Evolutionary conservation across 2,113 vertebrate species (phyloP).

Genomic region (Oenanthe melanoleuca): DNA sequence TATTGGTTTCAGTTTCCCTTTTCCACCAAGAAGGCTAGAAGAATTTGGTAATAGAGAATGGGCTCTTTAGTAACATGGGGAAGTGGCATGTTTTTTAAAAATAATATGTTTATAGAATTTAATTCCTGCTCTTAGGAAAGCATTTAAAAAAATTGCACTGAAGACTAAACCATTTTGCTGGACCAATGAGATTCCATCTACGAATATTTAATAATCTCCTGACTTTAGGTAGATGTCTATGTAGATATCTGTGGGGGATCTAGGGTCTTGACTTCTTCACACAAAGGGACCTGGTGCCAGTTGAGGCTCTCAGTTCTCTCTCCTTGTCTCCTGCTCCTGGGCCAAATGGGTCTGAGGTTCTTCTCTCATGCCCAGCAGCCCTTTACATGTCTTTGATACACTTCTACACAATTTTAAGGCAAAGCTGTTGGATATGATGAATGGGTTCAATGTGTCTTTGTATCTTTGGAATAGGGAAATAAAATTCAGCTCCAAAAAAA

Average conservation of each 20-base stretch:
- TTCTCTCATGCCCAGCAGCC: neutral
- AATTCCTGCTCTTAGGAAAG: neutral
- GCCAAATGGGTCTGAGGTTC: neutral
- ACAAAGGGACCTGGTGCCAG: neutral
- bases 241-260: neutral
- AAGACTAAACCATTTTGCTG: neutral
- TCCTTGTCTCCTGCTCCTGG: neutral
- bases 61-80: neutral
- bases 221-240: neutral
- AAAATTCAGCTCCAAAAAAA: neutral
- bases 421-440: neutral
- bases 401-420: neutral
- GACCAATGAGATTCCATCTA: neutral
- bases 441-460: neutral
- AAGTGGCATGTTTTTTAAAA: neutral
- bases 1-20: neutral
- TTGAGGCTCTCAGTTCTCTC: neutral
- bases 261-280: neutral
- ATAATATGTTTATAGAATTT: neutral
- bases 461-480: neutral
- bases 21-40: neutral
- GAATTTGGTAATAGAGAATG: neutral
- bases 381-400: fast-evolving
- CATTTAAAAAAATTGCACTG: neutral
- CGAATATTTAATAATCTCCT: neutral